Conservation (phyloP, 2,888 invertebrate genomes). For the Liopterus haemorrhoidalis region DNA sequence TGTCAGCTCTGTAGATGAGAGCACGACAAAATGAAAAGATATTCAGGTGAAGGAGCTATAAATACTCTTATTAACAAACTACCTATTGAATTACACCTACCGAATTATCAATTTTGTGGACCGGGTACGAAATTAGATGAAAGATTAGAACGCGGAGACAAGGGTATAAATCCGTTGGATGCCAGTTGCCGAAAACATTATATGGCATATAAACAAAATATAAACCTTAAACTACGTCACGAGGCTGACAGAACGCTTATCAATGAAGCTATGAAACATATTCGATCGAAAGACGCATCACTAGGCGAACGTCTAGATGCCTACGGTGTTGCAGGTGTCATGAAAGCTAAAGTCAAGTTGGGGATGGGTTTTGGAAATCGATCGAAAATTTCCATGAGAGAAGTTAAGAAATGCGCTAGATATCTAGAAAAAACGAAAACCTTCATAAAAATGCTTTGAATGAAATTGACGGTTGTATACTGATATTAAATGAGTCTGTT, state of each 20-base stretch:
- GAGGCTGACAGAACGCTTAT: constrained; percentile 34
- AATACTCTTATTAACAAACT: constrained; percentile 27
- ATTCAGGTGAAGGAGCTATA: constrained; percentile 23
- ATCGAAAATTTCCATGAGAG: too few relatives aligned
- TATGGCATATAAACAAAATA: constrained; percentile 30
- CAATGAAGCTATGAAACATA: constrained; percentile 30
- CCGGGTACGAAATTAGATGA: constrained; percentile 25
- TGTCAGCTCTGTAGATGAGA: too few relatives aligned
- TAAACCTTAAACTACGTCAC: constrained; percentile 23
- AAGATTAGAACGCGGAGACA: constrained; percentile 33
- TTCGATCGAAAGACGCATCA: constrained; percentile 27
- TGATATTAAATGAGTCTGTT: too few relatives aligned
- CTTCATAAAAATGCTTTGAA: too few relatives aligned
- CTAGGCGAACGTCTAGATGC: too few relatives aligned
- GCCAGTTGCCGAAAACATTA: constrained; percentile 32
- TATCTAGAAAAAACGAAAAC: too few relatives aligned
- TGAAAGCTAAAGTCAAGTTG: too few relatives aligned
- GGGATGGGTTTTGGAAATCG: too few relatives aligned
- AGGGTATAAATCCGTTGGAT: constrained; percentile 31
- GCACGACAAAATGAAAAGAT: too few relatives aligned
- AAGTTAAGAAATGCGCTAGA: too few relatives aligned
- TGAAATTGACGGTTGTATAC: too few relatives aligned
- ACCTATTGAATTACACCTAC: constrained; percentile 28
- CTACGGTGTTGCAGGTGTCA: too few relatives aligned
- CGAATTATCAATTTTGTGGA: constrained; percentile 15